Evolutionary conservation across 2,797 vertebrate genomes (phyloP).

Genomic region (Pelochelys cantorii): DNA sequence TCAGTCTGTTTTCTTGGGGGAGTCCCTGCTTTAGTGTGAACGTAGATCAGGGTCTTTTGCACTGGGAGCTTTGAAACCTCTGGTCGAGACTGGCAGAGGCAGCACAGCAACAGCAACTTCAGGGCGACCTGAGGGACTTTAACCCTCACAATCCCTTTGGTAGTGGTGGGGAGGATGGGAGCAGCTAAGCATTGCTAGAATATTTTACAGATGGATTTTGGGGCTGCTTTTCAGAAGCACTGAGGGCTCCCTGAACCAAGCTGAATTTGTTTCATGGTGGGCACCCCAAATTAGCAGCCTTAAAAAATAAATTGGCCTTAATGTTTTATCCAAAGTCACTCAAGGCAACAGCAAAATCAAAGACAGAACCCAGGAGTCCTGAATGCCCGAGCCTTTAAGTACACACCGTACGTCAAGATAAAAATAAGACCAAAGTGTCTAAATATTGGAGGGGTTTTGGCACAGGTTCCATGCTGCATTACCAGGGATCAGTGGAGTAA

Average conservation of each 20-base stretch:
- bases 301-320: background rate
- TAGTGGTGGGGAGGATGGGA: background rate
- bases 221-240: background rate
- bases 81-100: background rate
- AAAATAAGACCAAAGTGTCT: background rate
- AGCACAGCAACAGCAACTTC: background rate
- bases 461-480: background rate
- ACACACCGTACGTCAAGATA: background rate
- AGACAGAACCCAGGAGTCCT: background rate
- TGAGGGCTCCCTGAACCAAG: accelerated
- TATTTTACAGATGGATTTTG: background rate
- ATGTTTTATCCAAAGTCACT: accelerated
- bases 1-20: background rate
- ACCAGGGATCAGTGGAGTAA: background rate
- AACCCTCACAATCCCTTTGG: background rate
- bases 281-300: background rate
- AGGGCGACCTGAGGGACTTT: background rate
- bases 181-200: background rate
- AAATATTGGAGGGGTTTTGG: background rate
- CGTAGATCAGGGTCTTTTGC: background rate
- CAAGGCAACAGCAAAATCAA: background rate
- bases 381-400: background rate
- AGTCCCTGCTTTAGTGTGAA: background rate
- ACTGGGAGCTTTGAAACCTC: background rate
- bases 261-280: background rate